A percentile compares a stretch with the other conserved stretches of the same genome.
phyloP scores from a whole-genome alignment of 1,140 invertebrate genomes.

The Orius insidiosus region DNA sequence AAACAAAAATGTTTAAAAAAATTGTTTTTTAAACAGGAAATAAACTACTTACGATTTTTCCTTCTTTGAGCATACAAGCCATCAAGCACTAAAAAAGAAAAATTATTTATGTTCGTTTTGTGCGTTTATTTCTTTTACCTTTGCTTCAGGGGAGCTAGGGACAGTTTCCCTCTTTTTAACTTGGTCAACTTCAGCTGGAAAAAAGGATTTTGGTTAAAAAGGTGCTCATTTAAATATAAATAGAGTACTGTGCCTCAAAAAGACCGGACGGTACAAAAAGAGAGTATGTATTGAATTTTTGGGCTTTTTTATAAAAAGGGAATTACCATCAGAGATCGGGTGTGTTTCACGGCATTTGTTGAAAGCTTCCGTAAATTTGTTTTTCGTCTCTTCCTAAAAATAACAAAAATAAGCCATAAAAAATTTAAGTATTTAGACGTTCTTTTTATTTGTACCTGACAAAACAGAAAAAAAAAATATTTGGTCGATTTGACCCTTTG shows the following conservation, averaged over 20 bases:
- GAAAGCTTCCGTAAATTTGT: conserved; percentile 6
- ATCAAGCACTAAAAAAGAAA: conserved; percentile 13
- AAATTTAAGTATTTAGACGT: too few species aligned
- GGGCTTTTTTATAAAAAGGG: not conserved
- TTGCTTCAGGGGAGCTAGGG: not conserved
- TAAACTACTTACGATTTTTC: conserved; percentile 11
- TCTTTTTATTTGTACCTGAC: too few species aligned
- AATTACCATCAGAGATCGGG: conserved; percentile 2
- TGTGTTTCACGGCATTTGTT: not conserved
- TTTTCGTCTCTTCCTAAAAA: conserved; percentile 1
- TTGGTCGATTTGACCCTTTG: too few species aligned
- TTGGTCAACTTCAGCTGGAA: conserved; percentile 7
- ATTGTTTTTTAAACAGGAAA: not conserved
- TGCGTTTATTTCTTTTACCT: conserved; percentile 1
- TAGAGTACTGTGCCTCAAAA: too few species aligned
- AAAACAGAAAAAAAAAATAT: too few species aligned
- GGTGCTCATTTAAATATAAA: not conserved
- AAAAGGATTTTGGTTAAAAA: not conserved
- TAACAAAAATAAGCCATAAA: too few species aligned
- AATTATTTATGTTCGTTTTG: not conserved
- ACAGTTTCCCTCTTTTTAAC: not conserved
- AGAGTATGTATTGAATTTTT: not conserved
- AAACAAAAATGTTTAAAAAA: not conserved
- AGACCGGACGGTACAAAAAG: not conserved
- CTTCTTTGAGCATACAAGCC: conserved; percentile 14